Evolutionary conservation across 2,113 vertebrate genomes (phyloP).

Genomic region (Proterorhinus semilunaris): DNA sequence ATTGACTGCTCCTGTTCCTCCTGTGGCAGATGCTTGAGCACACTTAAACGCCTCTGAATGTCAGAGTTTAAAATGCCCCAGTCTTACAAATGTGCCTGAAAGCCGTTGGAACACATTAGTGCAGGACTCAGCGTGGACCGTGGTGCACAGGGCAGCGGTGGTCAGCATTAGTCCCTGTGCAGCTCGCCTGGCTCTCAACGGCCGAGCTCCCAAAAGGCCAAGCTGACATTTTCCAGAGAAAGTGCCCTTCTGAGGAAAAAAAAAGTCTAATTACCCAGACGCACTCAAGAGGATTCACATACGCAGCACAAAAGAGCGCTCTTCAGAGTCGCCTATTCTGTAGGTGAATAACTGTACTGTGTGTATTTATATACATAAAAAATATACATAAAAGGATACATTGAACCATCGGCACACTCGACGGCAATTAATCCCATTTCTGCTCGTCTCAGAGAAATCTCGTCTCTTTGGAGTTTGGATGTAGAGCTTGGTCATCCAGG

Average conservation of each 20-base stretch:
- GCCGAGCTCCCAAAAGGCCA: slow-evolving; percentile 73
- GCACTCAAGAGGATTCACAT: slow-evolving; percentile 16
- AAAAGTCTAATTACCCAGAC: slow-evolving; percentile 63
- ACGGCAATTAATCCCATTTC: no score
- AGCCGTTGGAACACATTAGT: not conserved
- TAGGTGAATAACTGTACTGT: not conserved
- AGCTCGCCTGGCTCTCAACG: slow-evolving; percentile 51
- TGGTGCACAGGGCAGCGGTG: slow-evolving; percentile 21
- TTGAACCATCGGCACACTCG: no score
- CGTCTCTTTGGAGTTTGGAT: no score
- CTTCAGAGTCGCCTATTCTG: not conserved
- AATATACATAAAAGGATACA: no score
- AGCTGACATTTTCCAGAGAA: slow-evolving; percentile 74
- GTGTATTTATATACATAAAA: not conserved
- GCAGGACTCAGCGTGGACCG: no score
- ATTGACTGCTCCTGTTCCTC: not conserved
- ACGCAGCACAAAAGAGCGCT: not conserved
- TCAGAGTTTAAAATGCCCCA: no score
- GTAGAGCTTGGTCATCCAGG: no score
- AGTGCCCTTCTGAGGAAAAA: slow-evolving; percentile 46
- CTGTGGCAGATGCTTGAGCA: not conserved
- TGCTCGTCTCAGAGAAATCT: no score
- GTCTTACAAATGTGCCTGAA: not conserved
- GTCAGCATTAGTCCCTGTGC: slow-evolving; percentile 50
- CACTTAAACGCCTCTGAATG: not conserved